Evolutionary conservation across 2,797 vertebrate genomes (phyloP), one percentile per base, ranked within the genome.

Genomic region (Adelosebastes latens): DNA sequence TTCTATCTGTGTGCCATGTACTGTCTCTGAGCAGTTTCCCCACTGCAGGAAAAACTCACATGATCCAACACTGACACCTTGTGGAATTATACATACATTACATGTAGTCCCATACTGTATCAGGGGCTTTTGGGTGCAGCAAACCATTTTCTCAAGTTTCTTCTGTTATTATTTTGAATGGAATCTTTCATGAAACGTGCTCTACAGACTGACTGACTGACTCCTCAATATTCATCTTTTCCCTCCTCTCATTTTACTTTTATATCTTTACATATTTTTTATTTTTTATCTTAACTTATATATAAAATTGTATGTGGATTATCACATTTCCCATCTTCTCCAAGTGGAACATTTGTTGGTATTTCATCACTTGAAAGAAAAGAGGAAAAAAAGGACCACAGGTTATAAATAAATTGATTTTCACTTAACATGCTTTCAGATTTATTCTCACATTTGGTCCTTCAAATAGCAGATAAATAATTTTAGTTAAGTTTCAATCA

Each of bases 11-110:
- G 22, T 39, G 25, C 2, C 9, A 10, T 24, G 24, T 3, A 16
- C 16, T 0, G 8, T 61, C 59, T n/a, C 25, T 20, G 10, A 27
- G 11, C 27, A 0, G 34, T 25, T n/a, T 34, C 8, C 9, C 7
- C n/a, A 11, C n/a, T n/a, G 25, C 56, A 34, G 49, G n/a, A 16
- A 62, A 58, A 42, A 36, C 14, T 68, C 7, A 53, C 16, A 9
- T 56, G 67, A 75, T 75, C 20, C 72, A 80, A 88, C 66, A 87
- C 72, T 89, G 90, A 84, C 91, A 85, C 84, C 91, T 83, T 74
- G 86, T 92, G 93, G 87, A 68, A 9, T 1, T 7, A 2, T 10
- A 4, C 3, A 5, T 29, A 0, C 4, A 65, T 63, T 55, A 24
- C 52, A 72, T 3, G 9, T 20, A 27, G 11, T 8, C 8, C 11